These are phyloP conservation scores for Desmodus rotundus DNA, from an alignment of 2,113 vertebrate species.

Conservation along the genomic window DNA sequence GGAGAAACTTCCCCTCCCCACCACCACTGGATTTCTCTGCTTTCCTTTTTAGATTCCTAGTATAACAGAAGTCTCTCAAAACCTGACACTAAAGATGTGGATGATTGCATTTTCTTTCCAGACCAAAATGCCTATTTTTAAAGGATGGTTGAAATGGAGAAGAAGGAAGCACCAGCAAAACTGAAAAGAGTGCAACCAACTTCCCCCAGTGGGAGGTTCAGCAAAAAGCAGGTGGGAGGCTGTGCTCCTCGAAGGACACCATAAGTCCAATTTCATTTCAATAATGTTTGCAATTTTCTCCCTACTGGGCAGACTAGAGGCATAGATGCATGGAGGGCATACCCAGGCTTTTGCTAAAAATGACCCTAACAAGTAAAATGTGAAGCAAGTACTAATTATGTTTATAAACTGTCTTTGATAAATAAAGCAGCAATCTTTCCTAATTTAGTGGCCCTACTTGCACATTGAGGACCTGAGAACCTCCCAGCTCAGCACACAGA, in stretches of 20 bases:
- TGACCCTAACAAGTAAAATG: conserved; percentile 79
- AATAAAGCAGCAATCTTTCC: conserved; percentile 74
- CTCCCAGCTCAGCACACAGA: conserved; percentile 78
- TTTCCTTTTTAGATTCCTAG: conserved; percentile 64
- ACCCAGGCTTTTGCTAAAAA: conserved; percentile 73
- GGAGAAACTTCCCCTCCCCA: conserved; percentile 26
- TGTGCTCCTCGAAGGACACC: conserved; percentile 60
- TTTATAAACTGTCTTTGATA: conserved; percentile 66
- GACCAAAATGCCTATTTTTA: conserved; percentile 26
- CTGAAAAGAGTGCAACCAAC: neutral
- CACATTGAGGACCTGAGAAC: conserved; percentile 75
- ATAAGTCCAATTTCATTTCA: conserved; percentile 70
- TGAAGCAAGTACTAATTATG: conserved; percentile 72
- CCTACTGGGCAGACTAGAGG: conserved; percentile 64
- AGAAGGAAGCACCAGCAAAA: conserved; percentile 21
- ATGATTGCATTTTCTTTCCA: conserved; percentile 36
- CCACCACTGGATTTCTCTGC: conserved; percentile 63
- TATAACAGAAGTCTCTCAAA: conserved; percentile 62
- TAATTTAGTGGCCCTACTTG: conserved; percentile 68
- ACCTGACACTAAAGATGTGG: conserved; percentile 54
- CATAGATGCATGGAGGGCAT: too few species aligned
- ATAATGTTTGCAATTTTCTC: conserved; percentile 73
- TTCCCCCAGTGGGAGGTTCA: conserved; percentile 46
- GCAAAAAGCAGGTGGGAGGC: conserved; percentile 73
- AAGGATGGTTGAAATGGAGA: neutral